A percentile compares a stretch with the other conserved stretches of the same genome.
These are phyloP conservation scores for Mormoops blainvillei DNA, from an alignment of 2,113 vertebrate genomes.

Conservation along the genomic window DNA sequence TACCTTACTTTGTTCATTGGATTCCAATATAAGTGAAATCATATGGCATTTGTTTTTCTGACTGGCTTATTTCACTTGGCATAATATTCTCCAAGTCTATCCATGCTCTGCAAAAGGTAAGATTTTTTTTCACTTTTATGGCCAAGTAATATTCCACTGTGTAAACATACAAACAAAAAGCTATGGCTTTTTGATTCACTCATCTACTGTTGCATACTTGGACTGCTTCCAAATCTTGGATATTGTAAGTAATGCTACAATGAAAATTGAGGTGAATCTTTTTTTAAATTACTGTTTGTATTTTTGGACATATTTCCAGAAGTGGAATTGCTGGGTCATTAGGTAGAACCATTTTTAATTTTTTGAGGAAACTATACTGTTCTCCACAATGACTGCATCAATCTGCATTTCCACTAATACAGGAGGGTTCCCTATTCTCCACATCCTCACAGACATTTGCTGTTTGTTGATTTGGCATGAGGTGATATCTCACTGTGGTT, in stretches of 20 bases:
- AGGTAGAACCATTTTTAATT: background rate
- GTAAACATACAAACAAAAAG: too few relatives aligned
- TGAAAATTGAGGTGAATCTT: background rate
- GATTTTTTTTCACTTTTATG: background rate
- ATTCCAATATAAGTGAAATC: background rate
- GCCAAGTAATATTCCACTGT: background rate
- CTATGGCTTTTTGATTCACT: background rate
- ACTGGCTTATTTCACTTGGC: background rate
- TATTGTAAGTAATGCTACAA: background rate
- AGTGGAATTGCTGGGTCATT: background rate
- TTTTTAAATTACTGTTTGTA: background rate
- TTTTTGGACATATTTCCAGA: background rate
- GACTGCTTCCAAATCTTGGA: background rate
- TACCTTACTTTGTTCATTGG: background rate
- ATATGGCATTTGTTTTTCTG: background rate
- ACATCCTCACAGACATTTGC: background rate
- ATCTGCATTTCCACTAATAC: background rate
- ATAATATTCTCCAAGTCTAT: background rate
- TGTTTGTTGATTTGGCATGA: background rate
- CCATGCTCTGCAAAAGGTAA: background rate
- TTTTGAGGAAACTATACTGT: background rate
- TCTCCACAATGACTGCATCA: background rate
- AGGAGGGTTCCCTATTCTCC: background rate
- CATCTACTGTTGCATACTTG: too few relatives aligned
- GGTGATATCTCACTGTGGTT: background rate